Base-by-base conservation (phyloP, 2,113 vertebrate species). In the Thunnus maccoyii region DNA sequence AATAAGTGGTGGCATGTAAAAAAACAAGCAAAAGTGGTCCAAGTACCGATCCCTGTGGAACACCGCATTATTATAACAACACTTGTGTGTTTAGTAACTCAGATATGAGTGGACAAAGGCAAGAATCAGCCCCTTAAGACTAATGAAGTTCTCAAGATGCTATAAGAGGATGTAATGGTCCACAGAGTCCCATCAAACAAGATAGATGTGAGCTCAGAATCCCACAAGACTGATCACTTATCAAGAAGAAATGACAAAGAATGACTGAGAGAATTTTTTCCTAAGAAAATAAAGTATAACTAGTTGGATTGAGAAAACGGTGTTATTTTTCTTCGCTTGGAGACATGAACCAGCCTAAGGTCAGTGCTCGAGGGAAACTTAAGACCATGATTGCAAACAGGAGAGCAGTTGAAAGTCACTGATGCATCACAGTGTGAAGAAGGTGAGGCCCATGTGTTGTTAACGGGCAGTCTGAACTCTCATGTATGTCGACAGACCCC, bases 401-500 rank as follows among this genome's bases (percentile, higher is more conserved):
- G 17, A 75, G 50, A 18, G 52, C 7, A 46, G 56, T 32, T 68
- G 56, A 76, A 80, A 72, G 44, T 70, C 75, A 47, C 76, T 0
- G 62, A 74, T 65, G 84, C 67, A 56, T 82, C 65, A 5, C 17
- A 13, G 61, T 17, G 72, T 5, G 68, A 63, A 54, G 32, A 80
- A 47, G 51, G 18, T 0, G 73, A 79, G 70, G 76, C 36, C 77
- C 18, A 7, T 11, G 44, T 70, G 56, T 58, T 55, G 85, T 67
- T 78, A 36, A 44, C 5, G 44, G 36, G 36, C 74, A 61, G 63
- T 52, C 25, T 54, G 61, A 79, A 74, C 47, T 63, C 46, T 32
- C 41, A 50, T 30, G 46, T 48, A 52, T 78, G 80, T 52, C 3
- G 36, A 80, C 75, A 78, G 77, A 27, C 27, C 22, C 12, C 14